A percentile compares a stretch with the other conserved stretches of the same genome.
These are phyloP conservation scores for Lysandra bellargus DNA, from an alignment of 2,888 invertebrate species.

Conservation along the genomic window DNA sequence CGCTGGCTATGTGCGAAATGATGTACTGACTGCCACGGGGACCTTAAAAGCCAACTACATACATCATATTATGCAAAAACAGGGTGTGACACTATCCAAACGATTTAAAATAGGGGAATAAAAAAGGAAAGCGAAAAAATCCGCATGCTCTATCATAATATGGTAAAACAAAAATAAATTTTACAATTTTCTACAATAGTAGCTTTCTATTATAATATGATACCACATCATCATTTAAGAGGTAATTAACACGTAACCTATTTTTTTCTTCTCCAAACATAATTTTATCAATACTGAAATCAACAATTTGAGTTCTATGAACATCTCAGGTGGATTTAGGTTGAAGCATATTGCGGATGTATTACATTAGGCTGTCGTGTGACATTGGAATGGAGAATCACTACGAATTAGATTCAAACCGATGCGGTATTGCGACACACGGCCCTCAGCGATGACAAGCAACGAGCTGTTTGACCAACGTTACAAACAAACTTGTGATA, in stretches of 20 bases:
- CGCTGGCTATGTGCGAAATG: slow-evolving; percentile 59
- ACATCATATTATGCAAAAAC: slow-evolving; percentile 23
- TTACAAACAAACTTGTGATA: neutral
- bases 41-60: slow-evolving; percentile 27
- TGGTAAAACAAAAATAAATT: neutral
- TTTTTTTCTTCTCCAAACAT: neutral
- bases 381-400: slow-evolving; percentile 18
- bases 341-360: slow-evolving; percentile 6
- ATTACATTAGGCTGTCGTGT: slow-evolving; percentile 16
- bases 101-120: neutral
- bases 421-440: slow-evolving; percentile 19
- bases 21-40: slow-evolving; percentile 24
- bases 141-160: neutral
- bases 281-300: neutral
- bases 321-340: neutral
- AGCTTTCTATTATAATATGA: neutral
- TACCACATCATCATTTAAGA: neutral
- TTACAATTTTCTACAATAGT: neutral
- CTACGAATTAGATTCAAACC: slow-evolving; percentile 25
- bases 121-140: neutral
- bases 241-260: neutral
- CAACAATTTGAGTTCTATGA: neutral
- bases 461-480: neutral
- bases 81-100: neutral
- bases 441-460: neutral